These are phyloP conservation scores for Pituophis catenifer DNA, from an alignment of 2,113 vertebrate species.

Conservation along the genomic window DNA sequence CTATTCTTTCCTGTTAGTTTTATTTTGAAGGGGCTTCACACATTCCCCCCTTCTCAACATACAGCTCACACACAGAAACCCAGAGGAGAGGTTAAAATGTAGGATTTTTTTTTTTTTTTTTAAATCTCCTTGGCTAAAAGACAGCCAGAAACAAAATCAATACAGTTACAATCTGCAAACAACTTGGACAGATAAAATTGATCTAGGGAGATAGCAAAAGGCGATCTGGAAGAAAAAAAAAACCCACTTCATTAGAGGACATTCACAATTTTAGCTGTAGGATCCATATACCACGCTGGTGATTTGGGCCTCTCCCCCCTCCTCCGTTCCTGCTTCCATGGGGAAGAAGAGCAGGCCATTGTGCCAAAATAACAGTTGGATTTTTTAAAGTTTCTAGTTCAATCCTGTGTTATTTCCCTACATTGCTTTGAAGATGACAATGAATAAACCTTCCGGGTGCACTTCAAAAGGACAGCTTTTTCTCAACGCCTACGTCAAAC, in stretches of 20 bases:
- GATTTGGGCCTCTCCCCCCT: background rate
- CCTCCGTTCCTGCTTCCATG: background rate
- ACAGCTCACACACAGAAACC: background rate
- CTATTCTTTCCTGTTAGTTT: background rate
- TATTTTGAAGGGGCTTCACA: background rate
- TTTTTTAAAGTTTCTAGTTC: conserved; percentile 76
- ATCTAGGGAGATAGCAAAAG: background rate
- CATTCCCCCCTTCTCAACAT: background rate
- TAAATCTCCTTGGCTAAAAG: background rate
- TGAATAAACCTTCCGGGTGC: conserved; percentile 65
- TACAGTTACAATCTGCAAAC: background rate
- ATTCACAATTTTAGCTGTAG: background rate
- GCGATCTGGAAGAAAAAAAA: background rate
- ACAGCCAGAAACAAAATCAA: conserved; percentile 11
- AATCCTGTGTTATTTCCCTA: too few relatives aligned
- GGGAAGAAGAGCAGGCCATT: background rate
- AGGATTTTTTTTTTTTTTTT: too few relatives aligned
- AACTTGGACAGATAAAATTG: conserved; percentile 5
- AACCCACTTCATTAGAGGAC: background rate
- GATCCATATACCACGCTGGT: background rate
- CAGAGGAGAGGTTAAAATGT: background rate
- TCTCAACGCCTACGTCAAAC: conserved; percentile 58
- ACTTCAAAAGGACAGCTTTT: conserved; percentile 66
- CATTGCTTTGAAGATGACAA: conserved; percentile 66
- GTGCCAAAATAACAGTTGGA: conserved; percentile 27